phyloP scores from a whole-genome alignment of 2,113 vertebrate species.

The Caracal caracal region DNA sequence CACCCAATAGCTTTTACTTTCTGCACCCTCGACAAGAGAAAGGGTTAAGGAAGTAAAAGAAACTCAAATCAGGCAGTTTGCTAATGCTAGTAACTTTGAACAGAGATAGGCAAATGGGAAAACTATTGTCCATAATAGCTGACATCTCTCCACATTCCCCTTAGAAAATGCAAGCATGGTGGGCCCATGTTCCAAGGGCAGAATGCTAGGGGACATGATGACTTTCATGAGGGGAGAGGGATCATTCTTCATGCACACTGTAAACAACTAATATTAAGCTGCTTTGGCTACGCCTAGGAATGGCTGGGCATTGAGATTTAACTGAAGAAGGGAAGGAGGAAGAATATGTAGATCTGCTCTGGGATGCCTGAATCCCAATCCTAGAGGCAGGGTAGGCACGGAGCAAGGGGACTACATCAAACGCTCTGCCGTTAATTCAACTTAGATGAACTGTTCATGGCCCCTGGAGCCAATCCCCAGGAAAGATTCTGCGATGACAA shows the following conservation, averaged over 20 bases:
- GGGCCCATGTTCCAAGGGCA: background rate
- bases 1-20: conserved; percentile 33
- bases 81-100: conserved; percentile 21
- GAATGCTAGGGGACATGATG: background rate
- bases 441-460: conserved; percentile 68
- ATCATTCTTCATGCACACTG: background rate
- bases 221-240: background rate
- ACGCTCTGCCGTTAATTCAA: conserved; percentile 28
- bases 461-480: conserved; percentile 61
- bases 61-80: conserved; percentile 36
- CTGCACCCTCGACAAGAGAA: background rate
- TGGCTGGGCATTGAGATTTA: background rate
- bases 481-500: conserved; percentile 51
- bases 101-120: background rate
- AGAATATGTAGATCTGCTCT: background rate
- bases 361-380: conserved; percentile 1
- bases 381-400: background rate
- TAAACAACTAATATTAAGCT: background rate
- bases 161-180: background rate
- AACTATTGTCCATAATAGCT: background rate
- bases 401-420: background rate
- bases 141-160: conserved; percentile 3
- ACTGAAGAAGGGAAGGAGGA: background rate
- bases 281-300: conserved; percentile 29
- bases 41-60: conserved; percentile 46